phyloP scores from a whole-genome alignment of 2,113 vertebrate species.

The Dicerorhinus sumatrensis region DNA sequence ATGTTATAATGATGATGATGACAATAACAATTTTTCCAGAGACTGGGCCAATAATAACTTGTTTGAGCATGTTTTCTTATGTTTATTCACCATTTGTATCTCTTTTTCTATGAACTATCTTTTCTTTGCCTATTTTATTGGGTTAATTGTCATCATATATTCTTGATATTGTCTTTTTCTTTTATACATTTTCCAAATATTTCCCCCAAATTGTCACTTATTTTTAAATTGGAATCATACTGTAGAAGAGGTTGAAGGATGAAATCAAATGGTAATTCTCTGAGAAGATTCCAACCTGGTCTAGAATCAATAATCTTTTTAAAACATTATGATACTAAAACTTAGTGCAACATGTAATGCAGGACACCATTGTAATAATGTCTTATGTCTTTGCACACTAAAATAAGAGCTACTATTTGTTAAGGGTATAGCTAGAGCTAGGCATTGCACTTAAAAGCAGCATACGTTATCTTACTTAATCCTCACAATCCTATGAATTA shows the following conservation, averaged over 20 bases:
- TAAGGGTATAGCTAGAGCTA: background rate
- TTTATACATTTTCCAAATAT: background rate
- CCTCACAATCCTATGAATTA: constrained; percentile 11
- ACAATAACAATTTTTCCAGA: background rate
- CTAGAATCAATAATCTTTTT: background rate
- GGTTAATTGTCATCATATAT: background rate
- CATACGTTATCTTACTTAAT: background rate
- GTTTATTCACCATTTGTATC: background rate
- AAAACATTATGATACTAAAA: background rate
- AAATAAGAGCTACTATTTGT: background rate
- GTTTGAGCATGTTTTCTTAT: background rate
- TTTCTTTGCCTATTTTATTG: background rate
- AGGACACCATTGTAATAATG: background rate
- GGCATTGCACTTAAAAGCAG: background rate
- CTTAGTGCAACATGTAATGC: background rate
- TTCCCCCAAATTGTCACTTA: background rate
- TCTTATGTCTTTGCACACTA: background rate
- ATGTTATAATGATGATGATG: background rate
- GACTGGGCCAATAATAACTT: background rate
- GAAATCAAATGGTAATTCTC: background rate
- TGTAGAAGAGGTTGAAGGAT: background rate
- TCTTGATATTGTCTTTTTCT: background rate
- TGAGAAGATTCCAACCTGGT: background rate
- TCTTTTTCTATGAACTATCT: background rate
- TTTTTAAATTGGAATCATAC: background rate